Conservation (phyloP, 2,888 invertebrate species). For the Pristionchus maxplancki region DNA sequence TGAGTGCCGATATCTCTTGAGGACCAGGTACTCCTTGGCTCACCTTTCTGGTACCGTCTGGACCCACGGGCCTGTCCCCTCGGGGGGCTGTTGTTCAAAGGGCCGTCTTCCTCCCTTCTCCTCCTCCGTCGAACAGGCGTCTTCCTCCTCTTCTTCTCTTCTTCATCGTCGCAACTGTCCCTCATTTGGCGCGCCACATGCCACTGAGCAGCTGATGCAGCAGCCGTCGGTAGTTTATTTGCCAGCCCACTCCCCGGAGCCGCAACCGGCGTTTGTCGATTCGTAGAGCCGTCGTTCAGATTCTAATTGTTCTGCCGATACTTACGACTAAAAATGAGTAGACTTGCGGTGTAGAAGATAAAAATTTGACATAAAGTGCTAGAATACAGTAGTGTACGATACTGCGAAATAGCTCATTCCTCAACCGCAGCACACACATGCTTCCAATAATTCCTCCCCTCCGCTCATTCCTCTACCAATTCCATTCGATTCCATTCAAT, state of each 20-base stretch:
- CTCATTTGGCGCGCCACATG: constrained; percentile 32
- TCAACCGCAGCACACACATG: not conserved
- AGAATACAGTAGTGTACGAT: not conserved
- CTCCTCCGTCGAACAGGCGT: not conserved
- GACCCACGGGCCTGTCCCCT: not conserved
- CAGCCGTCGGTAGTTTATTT: not conserved
- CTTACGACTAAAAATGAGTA: too few relatives aligned
- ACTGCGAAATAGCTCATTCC: too few relatives aligned
- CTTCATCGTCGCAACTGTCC: constrained; percentile 29
- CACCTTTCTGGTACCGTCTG: not conserved
- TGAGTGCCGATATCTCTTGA: not conserved
- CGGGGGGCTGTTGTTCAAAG: constrained; percentile 16
- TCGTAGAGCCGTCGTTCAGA: not conserved
- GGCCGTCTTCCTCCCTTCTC: not conserved
- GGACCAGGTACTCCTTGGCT: constrained; percentile 40
- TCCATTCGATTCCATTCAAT: not conserved
- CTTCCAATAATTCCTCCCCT: constrained; percentile 30
- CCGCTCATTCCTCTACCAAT: not conserved
- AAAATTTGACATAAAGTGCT: too few relatives aligned
- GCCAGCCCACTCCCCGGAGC: not conserved
- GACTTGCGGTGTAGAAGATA: too few relatives aligned
- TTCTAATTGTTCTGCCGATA: too few relatives aligned
- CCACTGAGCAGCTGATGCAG: constrained; percentile 28
- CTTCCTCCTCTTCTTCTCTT: not conserved
- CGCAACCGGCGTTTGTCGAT: not conserved